Conservation (phyloP, 2,113 vertebrate genomes). For the Dissostichus mawsoni region DNA sequence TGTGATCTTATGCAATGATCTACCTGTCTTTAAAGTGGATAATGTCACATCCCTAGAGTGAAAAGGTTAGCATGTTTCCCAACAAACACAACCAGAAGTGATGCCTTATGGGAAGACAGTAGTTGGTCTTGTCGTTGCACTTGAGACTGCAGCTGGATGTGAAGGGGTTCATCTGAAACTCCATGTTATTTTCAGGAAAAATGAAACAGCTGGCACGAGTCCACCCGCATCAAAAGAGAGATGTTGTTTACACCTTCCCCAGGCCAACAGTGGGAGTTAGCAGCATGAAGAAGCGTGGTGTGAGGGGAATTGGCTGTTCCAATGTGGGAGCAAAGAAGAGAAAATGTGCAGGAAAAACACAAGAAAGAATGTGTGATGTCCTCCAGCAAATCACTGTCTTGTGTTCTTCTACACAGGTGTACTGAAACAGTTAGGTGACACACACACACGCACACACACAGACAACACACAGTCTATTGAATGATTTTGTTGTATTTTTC, state of each 20-base stretch:
- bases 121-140: neutral
- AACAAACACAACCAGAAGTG: neutral
- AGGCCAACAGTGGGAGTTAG: conserved; percentile 62
- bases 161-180: neutral
- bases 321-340: conserved; percentile 53
- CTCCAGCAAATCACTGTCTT: conserved; percentile 26
- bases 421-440: neutral
- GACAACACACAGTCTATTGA: neutral
- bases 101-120: neutral
- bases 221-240: conserved; percentile 27
- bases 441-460: neutral
- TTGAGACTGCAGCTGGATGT: neutral
- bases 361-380: conserved; percentile 18
- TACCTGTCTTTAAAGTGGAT: neutral
- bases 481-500: neutral
- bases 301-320: conserved; percentile 46
- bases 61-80: neutral
- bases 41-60: neutral
- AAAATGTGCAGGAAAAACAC: conserved; percentile 42
- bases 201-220: conserved; percentile 35
- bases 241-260: conserved; percentile 62
- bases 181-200: conserved; percentile 9
- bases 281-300: conserved; percentile 33
- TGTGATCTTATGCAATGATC: neutral
- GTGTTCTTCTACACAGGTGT: conserved; percentile 19